Evolutionary conservation across 1,140 invertebrate genomes (phyloP).

Genomic region (Caenorhabditis tropicalis): DNA sequence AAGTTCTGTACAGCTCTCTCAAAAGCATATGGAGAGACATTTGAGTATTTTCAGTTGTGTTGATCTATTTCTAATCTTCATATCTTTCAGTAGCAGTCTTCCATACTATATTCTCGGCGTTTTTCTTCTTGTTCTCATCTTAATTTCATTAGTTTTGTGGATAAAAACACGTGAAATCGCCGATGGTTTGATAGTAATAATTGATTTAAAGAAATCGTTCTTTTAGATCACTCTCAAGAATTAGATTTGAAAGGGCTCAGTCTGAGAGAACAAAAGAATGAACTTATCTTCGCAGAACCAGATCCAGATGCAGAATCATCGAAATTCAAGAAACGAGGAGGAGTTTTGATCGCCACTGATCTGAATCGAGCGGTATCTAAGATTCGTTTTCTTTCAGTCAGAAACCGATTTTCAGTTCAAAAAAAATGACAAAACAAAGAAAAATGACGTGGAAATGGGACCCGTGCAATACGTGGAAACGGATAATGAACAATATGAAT

Average conservation of each 20-base stretch:
- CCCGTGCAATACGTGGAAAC: background rate
- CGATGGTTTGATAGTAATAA: too few species aligned
- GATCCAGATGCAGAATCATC: background rate
- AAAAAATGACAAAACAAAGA: background rate
- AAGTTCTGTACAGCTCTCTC: too few species aligned
- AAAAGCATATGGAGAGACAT: too few species aligned
- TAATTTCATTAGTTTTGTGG: background rate
- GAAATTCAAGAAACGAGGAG: background rate
- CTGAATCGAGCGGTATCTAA: background rate
- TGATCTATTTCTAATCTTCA: too few species aligned
- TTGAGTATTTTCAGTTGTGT: too few species aligned
- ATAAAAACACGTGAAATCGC: background rate
- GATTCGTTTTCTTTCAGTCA: background rate
- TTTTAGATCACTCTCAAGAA: background rate
- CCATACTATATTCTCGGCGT: background rate
- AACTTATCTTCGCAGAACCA: background rate
- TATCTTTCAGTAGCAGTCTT: too few species aligned
- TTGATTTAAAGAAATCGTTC: too few species aligned
- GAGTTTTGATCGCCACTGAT: background rate
- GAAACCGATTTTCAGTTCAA: background rate
- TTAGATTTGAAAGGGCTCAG: background rate
- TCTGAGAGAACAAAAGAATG: background rate
- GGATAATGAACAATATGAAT: constrained; percentile 2
- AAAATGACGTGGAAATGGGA: background rate
- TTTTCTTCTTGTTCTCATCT: background rate